Base-by-base conservation (phyloP, 2,888 invertebrate genomes). In the Linnaemya tessellans region DNA sequence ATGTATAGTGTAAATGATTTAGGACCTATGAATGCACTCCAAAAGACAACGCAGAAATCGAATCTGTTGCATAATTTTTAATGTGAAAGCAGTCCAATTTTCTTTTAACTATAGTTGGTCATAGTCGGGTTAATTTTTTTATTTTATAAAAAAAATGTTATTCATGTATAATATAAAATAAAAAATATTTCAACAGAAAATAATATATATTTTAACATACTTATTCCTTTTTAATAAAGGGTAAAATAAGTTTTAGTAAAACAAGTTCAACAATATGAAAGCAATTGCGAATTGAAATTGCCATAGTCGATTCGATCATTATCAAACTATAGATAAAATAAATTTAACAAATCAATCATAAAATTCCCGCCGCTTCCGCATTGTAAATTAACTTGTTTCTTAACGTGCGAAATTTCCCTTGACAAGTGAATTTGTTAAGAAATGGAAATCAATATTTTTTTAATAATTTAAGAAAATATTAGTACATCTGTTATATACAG, bases 101-200 rank as follows among this genome's bases (percentile, higher is more conserved):
- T n/a, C n/a, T n/a, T n/a, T n/a, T n/a, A n/a, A n/a, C n/a, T n/a
- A n/a, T n/a, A n/a, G n/a, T n/a, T n/a, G n/a, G n/a, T n/a, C n/a
- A n/a, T n/a, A n/a, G n/a, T n/a, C n/a, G n/a, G n/a, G n/a, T n/a
- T n/a, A n/a, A n/a, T n/a, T n/a, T n/a, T n/a, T n/a, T n/a, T n/a
- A n/a, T n/a, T n/a, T n/a, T n/a, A n/a, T n/a, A n/a, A n/a, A n/a
- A n/a, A n/a, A n/a, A n/a, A n/a, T n/a, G n/a, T n/a, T 13, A 3
- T 11, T 56, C 15, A 46, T 20, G 51, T 35, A 35, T 71, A 80
- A 80, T 68, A 80, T 43, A 49, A 51, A 41, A 79, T 68, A 78
- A 79, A 71, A 64, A 70, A 70, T 62, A 79, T n/a, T n/a, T n/a
- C n/a, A n/a, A n/a, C n/a, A n/a, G n/a, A n/a, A n/a, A n/a, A n/a